Evolutionary conservation across 2,888 invertebrate genomes (phyloP).

Genomic region (Leptogaster cylindrica): DNA sequence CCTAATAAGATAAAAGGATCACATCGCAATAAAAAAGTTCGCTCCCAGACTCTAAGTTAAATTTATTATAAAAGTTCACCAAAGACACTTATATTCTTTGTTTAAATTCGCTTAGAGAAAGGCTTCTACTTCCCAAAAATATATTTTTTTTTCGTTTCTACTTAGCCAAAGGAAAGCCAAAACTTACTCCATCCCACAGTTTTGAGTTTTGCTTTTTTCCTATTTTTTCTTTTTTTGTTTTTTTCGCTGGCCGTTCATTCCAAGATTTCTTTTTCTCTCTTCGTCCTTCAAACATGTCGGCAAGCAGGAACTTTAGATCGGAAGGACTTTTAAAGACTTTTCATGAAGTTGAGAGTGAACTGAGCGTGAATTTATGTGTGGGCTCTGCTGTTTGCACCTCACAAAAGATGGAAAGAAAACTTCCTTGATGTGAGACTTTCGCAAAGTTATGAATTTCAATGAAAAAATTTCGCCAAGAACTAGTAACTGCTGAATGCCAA

Average conservation of each 20-base stretch:
- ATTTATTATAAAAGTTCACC: constrained; percentile 45
- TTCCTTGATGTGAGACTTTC: constrained; percentile 6
- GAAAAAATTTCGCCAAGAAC: not conserved
- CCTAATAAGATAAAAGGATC: constrained; percentile 46
- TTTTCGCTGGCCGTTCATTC: constrained; percentile 16
- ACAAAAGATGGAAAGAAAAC: constrained; percentile 7
- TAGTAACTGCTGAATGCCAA: not conserved
- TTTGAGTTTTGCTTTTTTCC: constrained; percentile 25
- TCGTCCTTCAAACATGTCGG: constrained; percentile 14
- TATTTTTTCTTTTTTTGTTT: constrained; percentile 33
- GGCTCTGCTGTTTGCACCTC: constrained; percentile 21
- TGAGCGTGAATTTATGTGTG: constrained; percentile 18
- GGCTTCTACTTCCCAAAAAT: constrained; percentile 13
- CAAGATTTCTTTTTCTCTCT: constrained; percentile 17
- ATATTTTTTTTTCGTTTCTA: constrained; percentile 11
- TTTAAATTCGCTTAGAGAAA: constrained; percentile 33
- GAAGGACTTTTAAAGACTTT: constrained; percentile 31
- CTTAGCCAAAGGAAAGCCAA: constrained; percentile 31
- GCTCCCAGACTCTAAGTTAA: constrained; percentile 40
- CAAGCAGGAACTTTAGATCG: not conserved
- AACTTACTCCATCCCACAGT: constrained; percentile 32
- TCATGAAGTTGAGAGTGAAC: constrained; percentile 29
- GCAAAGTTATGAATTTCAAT: constrained; percentile 27
- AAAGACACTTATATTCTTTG: constrained; percentile 44
- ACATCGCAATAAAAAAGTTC: constrained; percentile 38